A percentile compares a stretch with the other conserved stretches of the same genome.
These are phyloP conservation scores for Danaus melanippus DNA, from an alignment of 1,140 invertebrate genomes.

Conservation along the genomic window DNA sequence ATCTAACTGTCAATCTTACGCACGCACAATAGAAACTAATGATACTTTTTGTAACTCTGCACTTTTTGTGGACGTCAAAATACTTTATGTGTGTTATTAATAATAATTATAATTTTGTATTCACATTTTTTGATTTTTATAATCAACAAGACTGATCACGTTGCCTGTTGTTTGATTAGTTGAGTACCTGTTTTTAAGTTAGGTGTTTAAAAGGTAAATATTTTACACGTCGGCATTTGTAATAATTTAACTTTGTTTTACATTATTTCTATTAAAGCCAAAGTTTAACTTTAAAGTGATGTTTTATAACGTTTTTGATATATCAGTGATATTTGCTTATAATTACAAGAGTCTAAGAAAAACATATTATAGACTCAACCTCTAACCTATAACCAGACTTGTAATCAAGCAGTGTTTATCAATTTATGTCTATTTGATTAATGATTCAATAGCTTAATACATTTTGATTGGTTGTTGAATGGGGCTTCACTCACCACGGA, in stretches of 20 bases:
- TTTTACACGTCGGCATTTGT: too few relatives aligned
- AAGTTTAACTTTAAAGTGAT: too few relatives aligned
- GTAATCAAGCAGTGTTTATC: slow-evolving; percentile 33
- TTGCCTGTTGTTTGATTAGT: too few relatives aligned
- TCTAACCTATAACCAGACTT: slow-evolving; percentile 21
- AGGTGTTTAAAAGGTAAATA: too few relatives aligned
- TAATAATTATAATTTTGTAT: slow-evolving; percentile 13
- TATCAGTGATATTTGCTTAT: too few relatives aligned
- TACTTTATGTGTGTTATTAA: slow-evolving; percentile 18
- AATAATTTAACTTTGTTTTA: too few relatives aligned
- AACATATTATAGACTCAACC: slow-evolving; percentile 5
- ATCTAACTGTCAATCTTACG: slow-evolving; percentile 55
- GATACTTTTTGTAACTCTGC: slow-evolving; percentile 33
- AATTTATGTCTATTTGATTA: slow-evolving; percentile 30
- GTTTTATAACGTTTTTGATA: too few relatives aligned
- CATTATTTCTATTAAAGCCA: too few relatives aligned
- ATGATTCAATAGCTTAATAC: slow-evolving; percentile 29
- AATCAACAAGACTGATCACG: too few relatives aligned
- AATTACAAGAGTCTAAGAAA: not conserved
- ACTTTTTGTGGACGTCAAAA: slow-evolving; percentile 22
- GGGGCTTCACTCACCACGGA: slow-evolving; percentile 21
- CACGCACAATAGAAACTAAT: slow-evolving; percentile 54
- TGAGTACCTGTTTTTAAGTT: too few relatives aligned
- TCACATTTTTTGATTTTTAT: too few relatives aligned
- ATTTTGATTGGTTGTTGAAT: slow-evolving; percentile 32